Percentiles rank a stretch among this genome's conserved stretches.
Evolutionary conservation across 2,113 vertebrate species (phyloP).

Genomic region (Fregetta grallaria): DNA sequence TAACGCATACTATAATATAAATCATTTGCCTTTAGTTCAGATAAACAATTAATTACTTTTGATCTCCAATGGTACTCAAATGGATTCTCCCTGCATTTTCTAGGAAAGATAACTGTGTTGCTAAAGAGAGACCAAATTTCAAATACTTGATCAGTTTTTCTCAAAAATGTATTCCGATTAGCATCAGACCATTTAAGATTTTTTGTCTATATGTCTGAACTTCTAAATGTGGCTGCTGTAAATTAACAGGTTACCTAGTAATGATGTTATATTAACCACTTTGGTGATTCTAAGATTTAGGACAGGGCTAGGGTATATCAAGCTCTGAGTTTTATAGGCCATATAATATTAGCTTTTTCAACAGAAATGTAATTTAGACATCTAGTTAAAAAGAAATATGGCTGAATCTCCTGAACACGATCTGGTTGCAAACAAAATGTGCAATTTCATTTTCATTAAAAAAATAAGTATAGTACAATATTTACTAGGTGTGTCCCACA

Average conservation of each 20-base stretch:
- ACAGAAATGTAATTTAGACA: background rate
- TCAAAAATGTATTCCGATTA: background rate
- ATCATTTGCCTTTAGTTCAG: background rate
- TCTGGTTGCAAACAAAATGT: background rate
- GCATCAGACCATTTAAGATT: background rate
- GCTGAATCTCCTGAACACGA: background rate
- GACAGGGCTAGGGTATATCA: background rate
- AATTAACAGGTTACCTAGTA: background rate
- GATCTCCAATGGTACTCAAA: background rate
- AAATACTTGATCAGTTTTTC: background rate
- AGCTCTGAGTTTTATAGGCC: background rate
- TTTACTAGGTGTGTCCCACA: background rate
- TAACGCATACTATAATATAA: accelerated
- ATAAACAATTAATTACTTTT: background rate
- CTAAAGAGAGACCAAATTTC: background rate
- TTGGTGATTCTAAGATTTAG: background rate
- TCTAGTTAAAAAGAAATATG: background rate
- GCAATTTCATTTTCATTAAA: background rate
- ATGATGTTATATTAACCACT: background rate
- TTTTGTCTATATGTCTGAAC: background rate
- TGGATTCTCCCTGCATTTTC: background rate
- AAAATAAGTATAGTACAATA: background rate
- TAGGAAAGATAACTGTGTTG: background rate
- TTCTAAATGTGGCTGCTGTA: background rate
- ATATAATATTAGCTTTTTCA: background rate